Conservation (phyloP, 1,140 invertebrate genomes). For the Drosophila saltans region DNA sequence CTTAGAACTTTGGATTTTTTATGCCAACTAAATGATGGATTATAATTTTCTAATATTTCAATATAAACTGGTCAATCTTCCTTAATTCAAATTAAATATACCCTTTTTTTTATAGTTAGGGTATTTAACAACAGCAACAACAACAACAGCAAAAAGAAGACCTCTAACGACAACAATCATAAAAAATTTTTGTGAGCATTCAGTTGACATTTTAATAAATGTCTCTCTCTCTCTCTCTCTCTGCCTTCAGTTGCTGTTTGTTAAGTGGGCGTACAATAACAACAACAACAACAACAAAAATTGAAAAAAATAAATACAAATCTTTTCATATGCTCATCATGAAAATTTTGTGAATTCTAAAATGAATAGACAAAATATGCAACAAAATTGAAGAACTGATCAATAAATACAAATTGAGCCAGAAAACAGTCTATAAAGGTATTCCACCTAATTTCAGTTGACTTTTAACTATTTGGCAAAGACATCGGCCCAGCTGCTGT, state of each 20-base stretch:
- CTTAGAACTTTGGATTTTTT: too few relatives aligned
- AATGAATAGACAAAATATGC: not conserved
- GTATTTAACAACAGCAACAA: constrained; percentile 46
- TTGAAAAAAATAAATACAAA: not conserved
- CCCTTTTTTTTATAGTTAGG: not conserved
- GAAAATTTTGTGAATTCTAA: not conserved
- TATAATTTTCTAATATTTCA: too few relatives aligned
- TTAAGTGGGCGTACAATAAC: constrained; percentile 17
- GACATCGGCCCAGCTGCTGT: not conserved
- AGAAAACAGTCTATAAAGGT: not conserved
- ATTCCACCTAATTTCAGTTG: not conserved
- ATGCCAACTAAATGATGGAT: too few relatives aligned
- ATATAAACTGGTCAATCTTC: too few relatives aligned
- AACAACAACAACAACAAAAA: not conserved
- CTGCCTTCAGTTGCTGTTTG: not conserved
- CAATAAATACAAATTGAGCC: not conserved
- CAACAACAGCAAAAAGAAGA: constrained; percentile 28
- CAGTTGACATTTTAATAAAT: constrained; percentile 80
- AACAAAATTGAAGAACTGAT: not conserved
- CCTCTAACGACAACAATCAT: constrained; percentile 49
- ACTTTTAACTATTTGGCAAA: not conserved
- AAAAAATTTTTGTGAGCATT: constrained; percentile 62
- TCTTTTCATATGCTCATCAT: constrained; percentile 2
- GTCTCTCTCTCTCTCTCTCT: constrained; percentile 23
- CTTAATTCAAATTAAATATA: not conserved